A percentile compares a stretch with the other conserved stretches of the same genome.
Conservation (phyloP, 2,888 invertebrate species). For the Eledona agricola region DNA sequence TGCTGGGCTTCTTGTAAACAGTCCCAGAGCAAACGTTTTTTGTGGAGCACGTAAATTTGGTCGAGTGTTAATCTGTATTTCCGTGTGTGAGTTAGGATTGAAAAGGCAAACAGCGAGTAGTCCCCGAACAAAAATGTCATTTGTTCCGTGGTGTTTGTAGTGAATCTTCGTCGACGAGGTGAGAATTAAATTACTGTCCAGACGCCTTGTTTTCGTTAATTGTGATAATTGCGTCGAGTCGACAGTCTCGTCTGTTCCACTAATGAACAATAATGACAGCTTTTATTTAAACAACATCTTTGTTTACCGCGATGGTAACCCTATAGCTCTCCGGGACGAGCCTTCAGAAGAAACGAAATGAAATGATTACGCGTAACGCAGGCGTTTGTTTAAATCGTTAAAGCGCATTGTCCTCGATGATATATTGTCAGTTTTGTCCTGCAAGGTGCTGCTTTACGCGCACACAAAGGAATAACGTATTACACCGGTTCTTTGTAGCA, state of each 20-base stretch:
- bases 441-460: conserved; percentile 60
- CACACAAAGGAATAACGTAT: conserved; percentile 60
- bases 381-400: conserved; percentile 62
- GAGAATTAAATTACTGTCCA: conserved; percentile 48
- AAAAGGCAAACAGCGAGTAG: conserved; percentile 24
- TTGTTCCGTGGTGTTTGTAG: conserved; percentile 39
- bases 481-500: conserved; percentile 59
- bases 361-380: conserved; percentile 58
- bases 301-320: conserved; percentile 17
- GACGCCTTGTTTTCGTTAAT: conserved; percentile 46
- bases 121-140: conserved; percentile 43
- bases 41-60: conserved; percentile 27
- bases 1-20: conserved; percentile 20
- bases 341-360: conserved; percentile 41
- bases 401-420: conserved; percentile 61
- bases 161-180: conserved; percentile 43
- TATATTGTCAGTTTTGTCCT: conserved; percentile 61
- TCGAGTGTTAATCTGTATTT: conserved; percentile 31
- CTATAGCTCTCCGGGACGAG: conserved; percentile 16
- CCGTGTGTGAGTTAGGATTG: conserved; percentile 26
- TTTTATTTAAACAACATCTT: conserved; percentile 32
- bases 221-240: conserved; percentile 45
- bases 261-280: conserved; percentile 46
- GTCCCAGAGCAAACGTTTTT: conserved; percentile 27
- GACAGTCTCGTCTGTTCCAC: conserved; percentile 41